Evolutionary conservation across 2,888 invertebrate species (phyloP).

Genomic region (Nineta flava): DNA sequence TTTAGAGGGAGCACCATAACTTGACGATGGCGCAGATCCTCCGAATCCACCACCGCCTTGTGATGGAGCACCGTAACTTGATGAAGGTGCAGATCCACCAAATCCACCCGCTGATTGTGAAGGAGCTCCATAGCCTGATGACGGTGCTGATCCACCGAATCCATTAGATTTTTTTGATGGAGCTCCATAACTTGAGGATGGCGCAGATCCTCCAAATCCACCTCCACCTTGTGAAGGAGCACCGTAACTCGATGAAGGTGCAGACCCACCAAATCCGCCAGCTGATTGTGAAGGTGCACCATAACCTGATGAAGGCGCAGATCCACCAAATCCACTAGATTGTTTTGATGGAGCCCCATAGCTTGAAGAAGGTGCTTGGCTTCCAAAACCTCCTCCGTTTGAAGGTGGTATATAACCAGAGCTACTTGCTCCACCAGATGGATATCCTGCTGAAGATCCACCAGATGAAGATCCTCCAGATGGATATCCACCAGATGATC

Average conservation of each 20-base stretch:
- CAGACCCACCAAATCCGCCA: slow-evolving; percentile 16
- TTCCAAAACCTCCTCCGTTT: slow-evolving; percentile 17
- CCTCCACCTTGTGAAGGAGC: slow-evolving; percentile 27
- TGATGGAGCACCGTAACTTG: slow-evolving; percentile 12
- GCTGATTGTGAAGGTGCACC: slow-evolving; percentile 25
- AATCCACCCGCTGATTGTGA: slow-evolving; percentile 11
- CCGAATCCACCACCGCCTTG: slow-evolving; percentile 14
- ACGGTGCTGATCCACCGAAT: slow-evolving; percentile 14
- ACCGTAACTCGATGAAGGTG: slow-evolving; percentile 36
- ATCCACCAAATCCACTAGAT: slow-evolving; percentile 6
- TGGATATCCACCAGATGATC: slow-evolving; percentile 23
- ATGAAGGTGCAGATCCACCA: slow-evolving; percentile 14
- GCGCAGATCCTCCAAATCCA: slow-evolving; percentile 15
- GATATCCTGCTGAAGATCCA: slow-evolving; percentile 14
- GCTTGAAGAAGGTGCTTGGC: slow-evolving; percentile 19
- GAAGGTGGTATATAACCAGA: slow-evolving; percentile 17
- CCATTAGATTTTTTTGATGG: slow-evolving; percentile 18
- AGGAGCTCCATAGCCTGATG: slow-evolving; percentile 9
- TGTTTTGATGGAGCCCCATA: slow-evolving; percentile 30
- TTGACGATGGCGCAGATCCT: slow-evolving; percentile 21
- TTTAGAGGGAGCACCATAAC: slow-evolving; percentile 29
- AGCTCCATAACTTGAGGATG: slow-evolving; percentile 24
- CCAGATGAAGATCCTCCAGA: too few relatives aligned
- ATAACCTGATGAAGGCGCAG: slow-evolving; percentile 24
- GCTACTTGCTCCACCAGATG: slow-evolving; percentile 18